These are phyloP conservation scores for Danionella dracula DNA, from an alignment of 2,797 vertebrate genomes.

Conservation along the genomic window DNA sequence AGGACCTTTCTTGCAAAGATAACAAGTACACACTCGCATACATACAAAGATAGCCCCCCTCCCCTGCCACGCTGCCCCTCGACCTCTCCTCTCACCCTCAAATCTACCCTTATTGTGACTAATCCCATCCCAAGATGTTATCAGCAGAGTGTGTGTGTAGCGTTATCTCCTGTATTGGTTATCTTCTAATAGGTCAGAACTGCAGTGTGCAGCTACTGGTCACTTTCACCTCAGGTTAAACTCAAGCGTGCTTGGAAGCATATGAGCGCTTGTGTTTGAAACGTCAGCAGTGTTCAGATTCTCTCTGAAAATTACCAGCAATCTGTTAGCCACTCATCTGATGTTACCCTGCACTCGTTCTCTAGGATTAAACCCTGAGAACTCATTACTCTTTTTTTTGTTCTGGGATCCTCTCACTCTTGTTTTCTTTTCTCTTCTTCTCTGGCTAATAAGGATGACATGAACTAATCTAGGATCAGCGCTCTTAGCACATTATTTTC, in stretches of 20 bases:
- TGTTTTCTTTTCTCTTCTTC: slow-evolving; percentile 32
- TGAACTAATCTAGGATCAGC: slow-evolving; percentile 48
- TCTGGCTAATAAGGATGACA: slow-evolving; percentile 40
- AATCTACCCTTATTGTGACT: slow-evolving; percentile 35
- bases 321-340: not conserved
- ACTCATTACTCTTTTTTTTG: slow-evolving; percentile 21
- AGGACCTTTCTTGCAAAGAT: slow-evolving; percentile 17
- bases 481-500: slow-evolving; percentile 1
- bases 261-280: not conserved
- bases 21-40: slow-evolving; percentile 24
- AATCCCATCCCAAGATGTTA: slow-evolving; percentile 41
- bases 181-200: slow-evolving; percentile 65
- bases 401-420: slow-evolving; percentile 29
- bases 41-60: slow-evolving; percentile 35
- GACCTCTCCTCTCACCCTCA: slow-evolving; percentile 34
- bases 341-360: slow-evolving; percentile 12
- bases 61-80: slow-evolving; percentile 25
- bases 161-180: slow-evolving; percentile 34
- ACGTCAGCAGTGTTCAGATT: not conserved
- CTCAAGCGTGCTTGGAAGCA: not conserved
- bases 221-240: slow-evolving; percentile 37
- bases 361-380: slow-evolving; percentile 35
- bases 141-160: slow-evolving; percentile 24
- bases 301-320: not conserved
- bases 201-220: slow-evolving; percentile 33